Base-by-base conservation (phyloP, 2,113 vertebrate species). In the Dendropsophus ebraccatus region DNA sequence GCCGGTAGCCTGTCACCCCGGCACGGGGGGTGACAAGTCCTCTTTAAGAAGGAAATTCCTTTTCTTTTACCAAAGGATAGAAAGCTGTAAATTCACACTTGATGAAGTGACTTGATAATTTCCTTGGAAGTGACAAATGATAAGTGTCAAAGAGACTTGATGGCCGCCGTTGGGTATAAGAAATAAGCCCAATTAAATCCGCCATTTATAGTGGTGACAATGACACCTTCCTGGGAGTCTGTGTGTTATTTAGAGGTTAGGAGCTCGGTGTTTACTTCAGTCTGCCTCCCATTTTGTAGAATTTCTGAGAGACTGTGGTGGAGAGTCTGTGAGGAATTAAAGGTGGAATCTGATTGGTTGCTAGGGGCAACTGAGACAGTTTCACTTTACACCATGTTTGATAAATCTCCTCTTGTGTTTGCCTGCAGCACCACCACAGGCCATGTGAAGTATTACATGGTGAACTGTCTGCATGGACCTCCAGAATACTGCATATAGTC, bases 121-220 rank as follows among this genome's bases (percentile, higher is more conserved):
- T 47, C 37, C 41, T 45, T 25, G 41, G 70, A 74, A 74, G 41
- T 74, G 70, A 74, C 70, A 74, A 74, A 73, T 73, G 69, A 45
- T 32, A 72, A 45, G 70, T 74, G 58, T 62, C 58, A 62, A 47
- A 74, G 21, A 11, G 23, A 14, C 41, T 74, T 74, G 16, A 74
- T n/a, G 37, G 10, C n/a, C 45, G 70, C 70, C 45, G 7, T 1
- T 13, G 28, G 35, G 69, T 72, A 45, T 23, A n/a, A 72, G 69
- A 23, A 41, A 21, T 72, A 72, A 72, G 70, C 70, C 4, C 28
- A 47, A 74, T 74, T 47, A 47, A n/a, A 47, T 47, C 37, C 47
- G 1, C n/a, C 17, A 25, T 47, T n/a, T n/a, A 47, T 47, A 74
- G 11, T 23, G 16, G 21, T 47, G 70, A 74, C 1, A 74, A 47